A percentile compares a stretch with the other conserved stretches of the same genome.
Evolutionary conservation across 2,113 vertebrate species (phyloP).

Genomic region (Sylvietta virens): DNA sequence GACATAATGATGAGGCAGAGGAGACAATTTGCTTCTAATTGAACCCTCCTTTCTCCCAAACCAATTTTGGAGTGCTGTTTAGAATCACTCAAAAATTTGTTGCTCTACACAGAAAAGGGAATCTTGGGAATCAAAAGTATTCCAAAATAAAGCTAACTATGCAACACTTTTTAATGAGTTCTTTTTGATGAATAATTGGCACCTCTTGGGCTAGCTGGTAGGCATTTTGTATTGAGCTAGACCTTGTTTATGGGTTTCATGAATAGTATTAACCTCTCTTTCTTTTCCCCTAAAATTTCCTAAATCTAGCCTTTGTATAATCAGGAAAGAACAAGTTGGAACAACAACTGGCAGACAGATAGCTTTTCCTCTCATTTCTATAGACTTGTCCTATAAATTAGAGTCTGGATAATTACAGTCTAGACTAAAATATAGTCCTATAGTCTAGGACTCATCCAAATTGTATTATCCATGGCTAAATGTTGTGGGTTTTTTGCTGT

Average conservation of each 20-base stretch:
- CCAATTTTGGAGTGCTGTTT: not conserved
- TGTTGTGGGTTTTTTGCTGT: not conserved
- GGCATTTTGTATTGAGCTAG: not conserved
- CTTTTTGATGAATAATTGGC: not conserved
- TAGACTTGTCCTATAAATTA: not conserved
- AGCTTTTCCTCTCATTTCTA: not conserved
- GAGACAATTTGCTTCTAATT: not conserved
- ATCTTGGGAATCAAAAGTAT: not conserved
- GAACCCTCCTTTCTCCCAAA: not conserved
- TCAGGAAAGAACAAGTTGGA: not conserved
- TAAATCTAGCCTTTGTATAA: not conserved
- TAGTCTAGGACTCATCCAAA: not conserved
- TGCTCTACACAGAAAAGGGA: not conserved
- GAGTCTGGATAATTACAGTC: not conserved
- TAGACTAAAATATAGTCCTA: not conserved
- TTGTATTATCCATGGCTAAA: not conserved
- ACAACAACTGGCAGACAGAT: not conserved
- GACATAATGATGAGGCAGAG: accelerated
- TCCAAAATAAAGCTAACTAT: not conserved
- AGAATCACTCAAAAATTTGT: not conserved
- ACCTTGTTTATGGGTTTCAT: not conserved
- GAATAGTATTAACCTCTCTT: not conserved
- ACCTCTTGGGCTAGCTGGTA: not conserved
- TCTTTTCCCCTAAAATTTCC: not conserved
- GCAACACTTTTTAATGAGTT: not conserved